phyloP scores from a whole-genome alignment of 2,888 invertebrate species.

The Molorchus minor region DNA sequence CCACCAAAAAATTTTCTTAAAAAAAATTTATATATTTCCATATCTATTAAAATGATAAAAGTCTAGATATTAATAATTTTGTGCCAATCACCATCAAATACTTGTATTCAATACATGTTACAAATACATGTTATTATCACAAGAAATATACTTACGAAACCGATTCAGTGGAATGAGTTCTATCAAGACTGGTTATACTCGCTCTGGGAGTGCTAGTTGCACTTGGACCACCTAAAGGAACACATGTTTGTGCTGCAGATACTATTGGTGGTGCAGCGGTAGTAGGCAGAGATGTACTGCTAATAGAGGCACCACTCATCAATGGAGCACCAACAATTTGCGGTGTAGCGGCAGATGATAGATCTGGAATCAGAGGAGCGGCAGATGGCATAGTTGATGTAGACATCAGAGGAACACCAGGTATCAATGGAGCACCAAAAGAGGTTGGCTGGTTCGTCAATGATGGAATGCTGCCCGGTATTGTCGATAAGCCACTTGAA shows the following conservation, averaged over 20 bases:
- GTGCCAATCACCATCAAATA: too few relatives aligned
- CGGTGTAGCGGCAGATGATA: slow-evolving; percentile 48
- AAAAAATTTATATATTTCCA: too few relatives aligned
- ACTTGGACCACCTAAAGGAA: slow-evolving; percentile 47
- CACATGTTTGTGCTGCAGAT: slow-evolving; percentile 22
- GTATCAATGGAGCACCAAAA: slow-evolving; percentile 18
- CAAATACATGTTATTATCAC: too few relatives aligned
- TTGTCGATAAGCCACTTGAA: too few relatives aligned
- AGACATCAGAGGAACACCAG: slow-evolving; percentile 24
- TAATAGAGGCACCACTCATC: slow-evolving; percentile 56
- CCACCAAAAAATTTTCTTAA: too few relatives aligned
- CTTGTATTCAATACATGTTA: too few relatives aligned
- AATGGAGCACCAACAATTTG: slow-evolving; percentile 33
- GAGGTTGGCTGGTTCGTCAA: slow-evolving; percentile 14
- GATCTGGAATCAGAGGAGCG: slow-evolving; percentile 19
- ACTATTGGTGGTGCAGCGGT: slow-evolving; percentile 19
- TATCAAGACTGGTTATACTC: slow-evolving; percentile 60
- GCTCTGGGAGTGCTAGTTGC: slow-evolving; percentile 60
- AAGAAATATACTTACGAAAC: slow-evolving; percentile 58
- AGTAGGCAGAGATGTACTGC: slow-evolving; percentile 16
- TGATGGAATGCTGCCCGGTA: slow-evolving; percentile 17
- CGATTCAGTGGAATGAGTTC: slow-evolving; percentile 62
- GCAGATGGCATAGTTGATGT: slow-evolving; percentile 19
- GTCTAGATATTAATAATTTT: too few relatives aligned
- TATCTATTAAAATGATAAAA: too few relatives aligned